Percentiles rank a stretch among this genome's conserved stretches.
phyloP scores from a whole-genome alignment of 2,888 invertebrate species.

The Amphipoea lucens region DNA sequence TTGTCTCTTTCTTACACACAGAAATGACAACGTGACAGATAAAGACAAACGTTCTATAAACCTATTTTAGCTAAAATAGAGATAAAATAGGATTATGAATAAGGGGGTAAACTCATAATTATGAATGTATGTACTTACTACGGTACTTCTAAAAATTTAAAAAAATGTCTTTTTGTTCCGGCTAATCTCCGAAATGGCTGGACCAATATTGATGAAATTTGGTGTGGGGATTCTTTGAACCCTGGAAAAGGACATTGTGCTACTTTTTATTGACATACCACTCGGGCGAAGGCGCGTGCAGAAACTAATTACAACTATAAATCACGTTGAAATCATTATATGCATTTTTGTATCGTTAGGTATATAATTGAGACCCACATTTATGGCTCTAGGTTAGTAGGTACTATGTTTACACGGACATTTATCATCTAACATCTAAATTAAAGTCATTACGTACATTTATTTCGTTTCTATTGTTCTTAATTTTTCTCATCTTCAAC shows the following conservation, averaged over 20 bases:
- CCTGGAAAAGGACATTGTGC: not conserved
- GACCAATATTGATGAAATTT: no score
- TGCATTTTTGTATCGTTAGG: not conserved
- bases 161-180: not conserved
- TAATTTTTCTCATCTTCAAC: constrained; percentile 45
- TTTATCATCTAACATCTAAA: constrained; percentile 23
- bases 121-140: not conserved
- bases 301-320: no score
- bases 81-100: no score
- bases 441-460: constrained; percentile 38
- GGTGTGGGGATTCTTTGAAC: not conserved
- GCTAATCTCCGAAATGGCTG: not conserved
- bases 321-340: constrained; percentile 8
- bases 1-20: no score
- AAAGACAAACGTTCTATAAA: no score
- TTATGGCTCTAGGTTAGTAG: constrained; percentile 18
- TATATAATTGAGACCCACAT: not conserved
- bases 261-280: not conserved
- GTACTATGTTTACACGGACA: constrained; percentile 25
- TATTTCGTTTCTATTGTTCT: constrained; percentile 47
- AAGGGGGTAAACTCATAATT: not conserved
- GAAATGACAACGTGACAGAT: no score
- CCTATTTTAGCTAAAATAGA: no score
- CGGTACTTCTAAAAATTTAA: not conserved
- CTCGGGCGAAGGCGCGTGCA: not conserved